phyloP scores from a whole-genome alignment of 1,140 invertebrate genomes.

The Drosophila suzukii region DNA sequence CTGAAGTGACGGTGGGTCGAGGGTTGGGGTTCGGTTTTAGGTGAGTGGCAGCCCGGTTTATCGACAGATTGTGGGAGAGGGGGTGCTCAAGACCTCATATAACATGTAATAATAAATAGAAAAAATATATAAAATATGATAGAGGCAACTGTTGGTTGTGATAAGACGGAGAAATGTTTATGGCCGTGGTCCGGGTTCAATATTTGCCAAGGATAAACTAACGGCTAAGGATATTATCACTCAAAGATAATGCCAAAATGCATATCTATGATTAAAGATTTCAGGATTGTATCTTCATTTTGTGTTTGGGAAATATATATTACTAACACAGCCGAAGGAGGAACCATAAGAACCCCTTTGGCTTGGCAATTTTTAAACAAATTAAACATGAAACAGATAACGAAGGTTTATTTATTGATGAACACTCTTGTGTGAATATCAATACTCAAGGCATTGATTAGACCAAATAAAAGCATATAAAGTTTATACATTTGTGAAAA shows the following conservation, averaged over 20 bases:
- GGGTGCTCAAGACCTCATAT: slow-evolving; percentile 31
- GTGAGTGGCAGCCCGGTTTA: slow-evolving; percentile 56
- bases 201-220: slow-evolving; percentile 52
- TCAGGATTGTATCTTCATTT: background rate
- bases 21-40: slow-evolving; percentile 19
- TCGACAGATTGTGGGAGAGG: slow-evolving; percentile 35
- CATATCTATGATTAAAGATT: too few species aligned
- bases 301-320: too few species aligned
- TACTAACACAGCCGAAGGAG: too few species aligned
- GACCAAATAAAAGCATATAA: background rate
- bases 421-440: background rate
- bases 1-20: slow-evolving; percentile 43
- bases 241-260: background rate
- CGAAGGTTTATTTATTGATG: background rate
- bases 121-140: slow-evolving; percentile 35
- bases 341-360: background rate
- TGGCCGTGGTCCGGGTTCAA: slow-evolving; percentile 10
- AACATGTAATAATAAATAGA: slow-evolving; percentile 61
- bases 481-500: background rate
- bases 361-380: background rate
- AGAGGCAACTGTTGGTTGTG: slow-evolving; percentile 13
- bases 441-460: background rate
- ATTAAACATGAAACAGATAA: background rate
- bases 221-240: slow-evolving; percentile 28
- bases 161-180: slow-evolving; percentile 18